A percentile compares a stretch with the other conserved stretches of the same genome.
Evolutionary conservation across 2,113 vertebrate species (phyloP).

Genomic region (Corapipo altera): DNA sequence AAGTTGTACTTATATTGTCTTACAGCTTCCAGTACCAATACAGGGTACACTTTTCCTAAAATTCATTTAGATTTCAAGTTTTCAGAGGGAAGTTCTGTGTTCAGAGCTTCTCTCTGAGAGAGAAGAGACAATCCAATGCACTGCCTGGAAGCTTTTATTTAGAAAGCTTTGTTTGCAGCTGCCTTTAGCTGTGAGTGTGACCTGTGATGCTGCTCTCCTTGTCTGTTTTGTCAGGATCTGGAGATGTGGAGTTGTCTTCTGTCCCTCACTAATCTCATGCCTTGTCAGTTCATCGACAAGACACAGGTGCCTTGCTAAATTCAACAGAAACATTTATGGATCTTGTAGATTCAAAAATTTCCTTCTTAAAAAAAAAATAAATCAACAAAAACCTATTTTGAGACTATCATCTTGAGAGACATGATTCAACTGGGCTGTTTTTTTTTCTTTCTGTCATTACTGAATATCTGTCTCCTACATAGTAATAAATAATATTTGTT

Average conservation of each 20-base stretch:
- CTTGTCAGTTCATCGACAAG: neutral
- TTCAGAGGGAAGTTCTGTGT: neutral
- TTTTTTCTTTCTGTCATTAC: neutral
- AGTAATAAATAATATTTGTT: neutral
- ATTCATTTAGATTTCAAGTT: neutral
- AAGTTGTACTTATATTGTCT: constrained; percentile 1
- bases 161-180: neutral
- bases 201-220: neutral
- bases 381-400: neutral
- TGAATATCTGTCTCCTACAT: neutral
- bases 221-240: neutral
- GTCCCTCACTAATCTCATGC: neutral
- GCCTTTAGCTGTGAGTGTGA: neutral
- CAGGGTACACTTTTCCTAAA: neutral
- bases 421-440: neutral
- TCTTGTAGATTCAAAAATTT: neutral
- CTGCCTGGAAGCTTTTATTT: neutral
- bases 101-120: neutral
- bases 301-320: neutral
- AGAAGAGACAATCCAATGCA: neutral
- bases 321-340: neutral
- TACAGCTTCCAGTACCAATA: neutral
- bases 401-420: neutral
- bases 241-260: neutral
- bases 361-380: neutral